phyloP scores from a whole-genome alignment of 2,797 vertebrate species.

The Pipistrellus pipistrellus region DNA sequence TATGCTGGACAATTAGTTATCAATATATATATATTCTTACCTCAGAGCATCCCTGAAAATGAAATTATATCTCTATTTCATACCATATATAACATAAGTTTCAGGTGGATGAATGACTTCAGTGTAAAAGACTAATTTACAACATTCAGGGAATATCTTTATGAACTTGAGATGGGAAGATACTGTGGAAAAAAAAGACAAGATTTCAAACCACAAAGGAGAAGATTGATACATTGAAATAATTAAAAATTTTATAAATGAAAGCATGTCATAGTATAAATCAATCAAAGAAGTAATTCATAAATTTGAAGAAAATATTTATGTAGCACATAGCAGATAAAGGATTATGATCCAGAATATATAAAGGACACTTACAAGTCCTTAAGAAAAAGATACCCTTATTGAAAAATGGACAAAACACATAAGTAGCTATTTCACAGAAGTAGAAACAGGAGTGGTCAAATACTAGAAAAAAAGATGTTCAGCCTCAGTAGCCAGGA shows the following conservation, averaged over 20 bases:
- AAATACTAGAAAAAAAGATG: neutral
- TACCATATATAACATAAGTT: neutral
- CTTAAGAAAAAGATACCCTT: neutral
- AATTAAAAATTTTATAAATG: neutral
- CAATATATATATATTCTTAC: neutral
- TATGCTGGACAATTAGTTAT: neutral
- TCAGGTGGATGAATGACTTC: neutral
- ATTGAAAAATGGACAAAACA: neutral
- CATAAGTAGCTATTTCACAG: neutral
- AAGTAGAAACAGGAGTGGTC: neutral
- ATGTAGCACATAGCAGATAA: neutral
- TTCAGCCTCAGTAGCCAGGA: neutral
- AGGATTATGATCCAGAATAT: neutral
- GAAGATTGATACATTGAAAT: neutral
- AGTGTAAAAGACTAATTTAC: neutral
- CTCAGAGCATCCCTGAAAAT: neutral
- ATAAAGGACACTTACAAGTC: neutral
- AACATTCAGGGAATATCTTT: neutral
- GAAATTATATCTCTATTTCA: neutral
- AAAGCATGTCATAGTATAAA: neutral
- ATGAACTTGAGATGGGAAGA: neutral
- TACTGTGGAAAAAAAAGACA: neutral
- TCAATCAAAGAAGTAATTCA: neutral
- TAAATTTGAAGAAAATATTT: slow-evolving; percentile 31
- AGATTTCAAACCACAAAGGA: neutral